These are phyloP conservation scores for Archilochus colubris DNA, from an alignment of 2,113 vertebrate species.

Conservation along the genomic window DNA sequence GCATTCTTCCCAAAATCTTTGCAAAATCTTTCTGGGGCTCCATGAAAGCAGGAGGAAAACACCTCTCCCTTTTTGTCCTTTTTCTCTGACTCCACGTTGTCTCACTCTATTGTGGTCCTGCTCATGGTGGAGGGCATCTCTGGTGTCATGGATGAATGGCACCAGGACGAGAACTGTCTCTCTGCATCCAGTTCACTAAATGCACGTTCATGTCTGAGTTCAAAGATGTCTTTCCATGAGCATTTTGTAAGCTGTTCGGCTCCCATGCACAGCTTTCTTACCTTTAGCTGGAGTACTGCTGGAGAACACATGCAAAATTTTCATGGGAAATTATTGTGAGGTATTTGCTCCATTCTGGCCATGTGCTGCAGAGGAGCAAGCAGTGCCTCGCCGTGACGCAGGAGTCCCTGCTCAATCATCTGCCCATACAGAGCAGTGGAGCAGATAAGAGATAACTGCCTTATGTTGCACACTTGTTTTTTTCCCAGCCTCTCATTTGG, in stretches of 20 bases:
- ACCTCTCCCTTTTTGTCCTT: background rate
- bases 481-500: background rate
- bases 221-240: background rate
- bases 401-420: background rate
- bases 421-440: background rate
- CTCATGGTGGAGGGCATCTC: background rate
- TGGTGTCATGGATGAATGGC: rapidly evolving
- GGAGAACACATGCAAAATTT: background rate
- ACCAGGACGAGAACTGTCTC: background rate
- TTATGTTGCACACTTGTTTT: background rate
- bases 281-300: background rate
- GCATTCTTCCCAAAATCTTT: background rate
- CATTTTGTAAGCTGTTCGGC: rapidly evolving
- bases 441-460: constrained; percentile 32
- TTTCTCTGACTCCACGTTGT: background rate
- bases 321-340: background rate
- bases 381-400: rapidly evolving
- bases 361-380: background rate
- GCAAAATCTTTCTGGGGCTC: background rate
- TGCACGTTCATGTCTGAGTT: rapidly evolving
- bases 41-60: background rate
- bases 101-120: background rate
- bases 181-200: background rate
- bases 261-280: background rate
- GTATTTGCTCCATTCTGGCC: background rate